Percentiles rank a stretch among this genome's conserved stretches.
phyloP scores from a whole-genome alignment of 1,140 invertebrate species.

The Drosophila subobscura region DNA sequence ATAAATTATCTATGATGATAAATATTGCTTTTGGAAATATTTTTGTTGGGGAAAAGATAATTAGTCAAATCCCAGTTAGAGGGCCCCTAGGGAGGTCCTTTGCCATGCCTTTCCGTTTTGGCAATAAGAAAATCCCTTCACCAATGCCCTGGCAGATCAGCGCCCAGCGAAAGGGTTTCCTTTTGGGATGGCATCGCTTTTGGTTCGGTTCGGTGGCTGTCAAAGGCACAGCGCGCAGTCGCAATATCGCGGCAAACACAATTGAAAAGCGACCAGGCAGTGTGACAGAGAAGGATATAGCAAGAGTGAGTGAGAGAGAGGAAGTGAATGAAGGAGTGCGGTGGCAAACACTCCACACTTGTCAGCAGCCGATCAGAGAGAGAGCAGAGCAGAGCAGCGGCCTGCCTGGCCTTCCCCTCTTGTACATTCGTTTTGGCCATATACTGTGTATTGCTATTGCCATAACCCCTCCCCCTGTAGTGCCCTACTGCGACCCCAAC shows the following conservation, averaged over 20 bases:
- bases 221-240: constrained; percentile 72
- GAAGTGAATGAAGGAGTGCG: constrained; percentile 73
- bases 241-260: constrained; percentile 73
- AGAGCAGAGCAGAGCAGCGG: not conserved
- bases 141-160: not conserved
- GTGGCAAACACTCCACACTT: constrained; percentile 81
- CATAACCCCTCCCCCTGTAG: not conserved
- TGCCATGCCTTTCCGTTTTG: constrained; percentile 4
- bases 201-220: constrained; percentile 48
- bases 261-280: constrained; percentile 61
- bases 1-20: not conserved
- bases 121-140: constrained; percentile 26
- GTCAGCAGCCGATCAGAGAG: constrained; percentile 54
- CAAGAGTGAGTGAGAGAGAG: constrained; percentile 7
- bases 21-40: constrained; percentile 15
- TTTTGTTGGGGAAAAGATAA: constrained; percentile 15
- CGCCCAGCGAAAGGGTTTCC: constrained; percentile 7
- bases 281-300: constrained; percentile 5
- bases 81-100: constrained; percentile 23
- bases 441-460: constrained; percentile 1
- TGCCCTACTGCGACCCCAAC: not conserved
- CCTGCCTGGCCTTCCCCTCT: constrained; percentile 36
- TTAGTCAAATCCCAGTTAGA: constrained; percentile 26
- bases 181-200: constrained; percentile 30
- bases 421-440: constrained; percentile 14